Percentiles rank a stretch among this genome's conserved stretches.
Conservation (phyloP, 2,797 vertebrate species). For the Scomberomorus guttatus region DNA sequence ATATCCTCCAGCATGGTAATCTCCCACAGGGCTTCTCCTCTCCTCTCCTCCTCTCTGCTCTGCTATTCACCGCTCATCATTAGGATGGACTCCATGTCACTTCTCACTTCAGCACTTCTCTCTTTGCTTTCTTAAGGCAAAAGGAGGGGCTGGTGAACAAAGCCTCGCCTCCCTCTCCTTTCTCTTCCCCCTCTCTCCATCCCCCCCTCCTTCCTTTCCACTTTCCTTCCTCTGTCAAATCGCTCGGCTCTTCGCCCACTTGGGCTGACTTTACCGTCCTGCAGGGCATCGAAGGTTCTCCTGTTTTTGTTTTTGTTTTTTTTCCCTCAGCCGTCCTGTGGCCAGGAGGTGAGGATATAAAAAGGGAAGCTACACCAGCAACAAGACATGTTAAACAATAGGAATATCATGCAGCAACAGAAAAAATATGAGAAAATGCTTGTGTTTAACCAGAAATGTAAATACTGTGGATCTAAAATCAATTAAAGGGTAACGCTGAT, state of each 20-base stretch:
- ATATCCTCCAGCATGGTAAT: constrained; percentile 53
- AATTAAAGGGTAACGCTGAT: neutral
- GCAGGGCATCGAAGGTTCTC: constrained; percentile 49
- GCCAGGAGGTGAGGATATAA: constrained; percentile 35
- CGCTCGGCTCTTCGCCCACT: constrained; percentile 45
- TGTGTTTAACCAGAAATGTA: constrained; percentile 1
- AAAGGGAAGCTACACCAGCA: constrained; percentile 31
- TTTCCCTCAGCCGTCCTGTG: constrained; percentile 7
- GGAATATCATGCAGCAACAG: neutral
- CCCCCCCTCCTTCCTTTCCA: no score
- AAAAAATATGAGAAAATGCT: constrained; percentile 2
- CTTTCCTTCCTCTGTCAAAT: constrained; percentile 41
- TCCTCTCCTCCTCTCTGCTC: constrained; percentile 41
- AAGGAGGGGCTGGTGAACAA: constrained; percentile 56
- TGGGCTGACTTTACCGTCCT: constrained; percentile 43
- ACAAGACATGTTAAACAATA: constrained; percentile 19
- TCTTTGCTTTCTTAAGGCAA: constrained; percentile 48
- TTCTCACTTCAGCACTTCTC: constrained; percentile 57
- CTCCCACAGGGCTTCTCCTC: constrained; percentile 61
- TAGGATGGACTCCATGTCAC: constrained; percentile 72
- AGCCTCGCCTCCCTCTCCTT: constrained; percentile 39
- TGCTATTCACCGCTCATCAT: constrained; percentile 64
- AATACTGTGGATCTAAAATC: neutral
- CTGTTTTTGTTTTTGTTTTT: neutral
- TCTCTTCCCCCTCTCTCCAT: neutral